A percentile compares a stretch with the other conserved stretches of the same genome.
phyloP scores from a whole-genome alignment of 2,888 invertebrate genomes.

The Acrobasis consociella region DNA sequence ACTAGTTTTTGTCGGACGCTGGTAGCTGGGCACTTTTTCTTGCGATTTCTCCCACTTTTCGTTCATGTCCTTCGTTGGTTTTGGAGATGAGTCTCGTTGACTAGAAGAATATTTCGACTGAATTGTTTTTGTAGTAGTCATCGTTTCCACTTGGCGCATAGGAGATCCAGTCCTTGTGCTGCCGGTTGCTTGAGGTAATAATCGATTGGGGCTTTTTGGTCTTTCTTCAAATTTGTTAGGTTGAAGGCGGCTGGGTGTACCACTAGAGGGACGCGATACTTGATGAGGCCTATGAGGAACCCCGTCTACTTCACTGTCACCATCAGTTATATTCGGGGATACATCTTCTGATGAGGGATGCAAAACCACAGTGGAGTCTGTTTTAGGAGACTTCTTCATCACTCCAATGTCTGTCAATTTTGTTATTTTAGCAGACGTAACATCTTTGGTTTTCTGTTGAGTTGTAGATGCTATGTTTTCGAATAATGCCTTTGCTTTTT shows the following conservation, averaged over 20 bases:
- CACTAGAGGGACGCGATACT: constrained; percentile 43
- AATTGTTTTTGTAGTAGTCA: constrained; percentile 47
- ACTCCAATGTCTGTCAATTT: constrained; percentile 78
- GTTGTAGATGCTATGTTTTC: constrained; percentile 83
- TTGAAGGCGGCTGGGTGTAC: constrained; percentile 39
- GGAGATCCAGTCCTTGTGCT: constrained; percentile 55
- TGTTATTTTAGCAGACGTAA: constrained; percentile 48
- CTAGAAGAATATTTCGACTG: constrained; percentile 45
- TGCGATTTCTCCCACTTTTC: constrained; percentile 40
- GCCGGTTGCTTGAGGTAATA: constrained; percentile 52
- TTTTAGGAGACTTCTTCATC: constrained; percentile 59
- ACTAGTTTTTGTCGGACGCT: constrained; percentile 67
- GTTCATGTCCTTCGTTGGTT: constrained; percentile 34
- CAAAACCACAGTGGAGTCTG: constrained; percentile 49
- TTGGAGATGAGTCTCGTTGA: constrained; percentile 55
- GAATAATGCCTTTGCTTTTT: constrained; percentile 87
- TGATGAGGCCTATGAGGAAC: constrained; percentile 30
- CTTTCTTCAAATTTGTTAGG: constrained; percentile 42
- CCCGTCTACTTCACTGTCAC: constrained; percentile 48
- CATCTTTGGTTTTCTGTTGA: constrained; percentile 52
- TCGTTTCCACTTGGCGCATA: constrained; percentile 48
- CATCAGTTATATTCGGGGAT: constrained; percentile 44
- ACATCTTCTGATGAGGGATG: constrained; percentile 52
- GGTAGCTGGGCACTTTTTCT: constrained; percentile 64
- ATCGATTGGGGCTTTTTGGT: constrained; percentile 48